Evolutionary conservation across 2,888 invertebrate genomes (phyloP), one percentile per base, ranked within the genome.

Genomic region (Anaspis maculata): DNA sequence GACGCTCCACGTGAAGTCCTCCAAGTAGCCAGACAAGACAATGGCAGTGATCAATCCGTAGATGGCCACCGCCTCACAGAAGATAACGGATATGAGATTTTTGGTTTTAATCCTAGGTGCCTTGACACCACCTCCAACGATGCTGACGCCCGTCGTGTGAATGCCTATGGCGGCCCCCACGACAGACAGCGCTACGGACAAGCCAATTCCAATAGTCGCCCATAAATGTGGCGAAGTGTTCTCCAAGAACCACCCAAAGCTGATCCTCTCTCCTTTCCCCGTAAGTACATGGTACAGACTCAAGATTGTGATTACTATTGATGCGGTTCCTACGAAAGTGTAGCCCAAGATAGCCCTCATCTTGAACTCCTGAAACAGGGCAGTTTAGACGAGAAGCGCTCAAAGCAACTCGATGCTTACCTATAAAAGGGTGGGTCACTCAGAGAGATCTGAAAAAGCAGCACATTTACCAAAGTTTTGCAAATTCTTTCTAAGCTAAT

Each of bases 31-130:
- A 24, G 90, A 88, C 39, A 98, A 74, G 22, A 98, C 95, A 61
- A 98, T 97, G 27, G 98, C 96, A 55, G 96, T 94, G 58, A 98
- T 98, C 44, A 98, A 76, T 15, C 98, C 98, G 67, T 98, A 98
- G 68, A 98, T 98, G 45, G 98, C 98, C 3, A 98, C 98, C 46
- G 98, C 98, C 71, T 99, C 98, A 64, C 98, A 98, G 74, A 98
- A 98, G 67, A 98, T 98, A 53, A 98, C 95, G 30, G 96, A 97
- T 62, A 98, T 95, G 61, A 99, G 78, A 69, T 99, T 99, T 71
- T 98, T 98, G 35, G 98, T 98, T 69, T 96, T 92, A 67, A 99
- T 98, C 57, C 97, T 75, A 6, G 98, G 98, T 19, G 96, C 92
- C 70, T 96, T 96, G 9, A 98, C 96, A 61, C 97, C 98, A 43